Evolutionary conservation across 2,797 vertebrate species (phyloP).

Genomic region (Eurystomus glaucurus): DNA sequence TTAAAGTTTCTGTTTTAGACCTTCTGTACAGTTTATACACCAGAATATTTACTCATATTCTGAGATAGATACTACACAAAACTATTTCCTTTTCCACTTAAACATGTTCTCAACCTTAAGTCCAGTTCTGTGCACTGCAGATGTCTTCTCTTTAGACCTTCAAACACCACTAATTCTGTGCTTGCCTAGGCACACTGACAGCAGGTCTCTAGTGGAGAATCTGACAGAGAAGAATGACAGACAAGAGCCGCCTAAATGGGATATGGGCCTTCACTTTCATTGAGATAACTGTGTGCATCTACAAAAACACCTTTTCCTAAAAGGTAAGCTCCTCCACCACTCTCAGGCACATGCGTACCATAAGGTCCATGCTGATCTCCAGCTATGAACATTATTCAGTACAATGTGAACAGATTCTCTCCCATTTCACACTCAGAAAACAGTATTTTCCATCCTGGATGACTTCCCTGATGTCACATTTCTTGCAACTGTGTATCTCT

Average conservation of each 20-base stretch:
- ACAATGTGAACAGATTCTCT: background rate
- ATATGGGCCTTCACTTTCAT: background rate
- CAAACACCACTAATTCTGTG: background rate
- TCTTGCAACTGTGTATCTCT: background rate
- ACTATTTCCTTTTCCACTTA: background rate
- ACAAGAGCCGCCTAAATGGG: background rate
- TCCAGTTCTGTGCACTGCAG: background rate
- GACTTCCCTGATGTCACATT: background rate
- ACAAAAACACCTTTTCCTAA: background rate
- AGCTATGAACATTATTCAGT: background rate
- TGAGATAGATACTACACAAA: background rate
- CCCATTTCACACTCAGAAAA: background rate
- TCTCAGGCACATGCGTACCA: accelerated
- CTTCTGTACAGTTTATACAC: background rate
- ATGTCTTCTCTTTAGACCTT: background rate
- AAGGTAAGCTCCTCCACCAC: background rate
- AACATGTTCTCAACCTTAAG: background rate
- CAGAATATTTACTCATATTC: background rate
- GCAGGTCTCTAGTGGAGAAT: background rate
- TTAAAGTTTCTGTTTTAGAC: background rate
- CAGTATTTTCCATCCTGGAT: background rate
- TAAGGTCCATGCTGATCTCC: background rate
- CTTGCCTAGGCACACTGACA: background rate
- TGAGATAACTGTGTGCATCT: background rate
- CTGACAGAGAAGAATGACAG: background rate